Base-by-base conservation (phyloP, 2,888 invertebrate genomes). In the Allygus modestus region DNA sequence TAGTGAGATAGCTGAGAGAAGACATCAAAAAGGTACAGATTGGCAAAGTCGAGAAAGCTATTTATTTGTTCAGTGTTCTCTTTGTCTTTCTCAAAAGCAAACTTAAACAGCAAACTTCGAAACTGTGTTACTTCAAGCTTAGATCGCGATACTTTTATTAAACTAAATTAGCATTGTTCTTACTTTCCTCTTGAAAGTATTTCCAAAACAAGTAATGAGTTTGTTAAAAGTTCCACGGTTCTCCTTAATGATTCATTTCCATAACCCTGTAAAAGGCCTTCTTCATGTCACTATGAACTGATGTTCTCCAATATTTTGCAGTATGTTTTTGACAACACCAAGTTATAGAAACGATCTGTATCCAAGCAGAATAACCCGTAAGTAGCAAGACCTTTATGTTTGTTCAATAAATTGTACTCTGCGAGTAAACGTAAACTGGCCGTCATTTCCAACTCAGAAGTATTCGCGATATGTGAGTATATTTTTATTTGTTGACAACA, bases 101-200 rank as follows among this genome's bases (percentile, higher is more conserved):
- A 69, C 69, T 69, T 69, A 31, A 69, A 31, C 33, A 69, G 31
- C 31, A 69, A 69, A 69, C 33, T 69, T 17, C 33, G 31, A 33
- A 69, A 69, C 58, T 23, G 69, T 69, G 69, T 69, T 69, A n/a
- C 69, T 69, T 69, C 58, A 69, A 69, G 33, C 33, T 33, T 33
- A 33, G 69, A 31, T 69, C 33, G 69, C 33, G 33, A 69, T 69
- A 69, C 69, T 69, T 69, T 69, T 69, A 69, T 69, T 9, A 69
- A 69, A 69, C 69, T 69, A 69, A 69, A 69, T 69, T 69, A 69
- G 69, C 33, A 69, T 69, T 33, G 28, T 69, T 69, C 69, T 33
- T 69, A 33, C 69, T 69, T 33, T 69, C 31, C 33, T 23, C 58
- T 58, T 58, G 58, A 58, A 58, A 58, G 58, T 58, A 58, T 58